These are phyloP conservation scores for Standfussiana lucernea DNA, from an alignment of 2,888 invertebrate genomes.

Conservation along the genomic window DNA sequence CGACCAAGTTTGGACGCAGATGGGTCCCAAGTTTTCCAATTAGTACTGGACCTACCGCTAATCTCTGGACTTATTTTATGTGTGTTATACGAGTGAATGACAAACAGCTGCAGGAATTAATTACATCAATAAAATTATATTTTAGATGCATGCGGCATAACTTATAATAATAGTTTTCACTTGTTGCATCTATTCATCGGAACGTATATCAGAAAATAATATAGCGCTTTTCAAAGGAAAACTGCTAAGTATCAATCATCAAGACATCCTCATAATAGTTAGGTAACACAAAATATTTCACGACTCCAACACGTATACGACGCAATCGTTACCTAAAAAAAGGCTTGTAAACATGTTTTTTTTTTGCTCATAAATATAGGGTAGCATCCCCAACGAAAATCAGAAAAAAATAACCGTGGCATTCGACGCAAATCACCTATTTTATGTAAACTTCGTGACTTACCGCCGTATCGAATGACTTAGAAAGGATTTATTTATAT, in stretches of 20 bases:
- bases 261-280: slow-evolving; percentile 75
- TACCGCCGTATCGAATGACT: slow-evolving; percentile 89
- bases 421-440: slow-evolving; percentile 89
- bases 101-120: slow-evolving; percentile 62
- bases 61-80: slow-evolving; percentile 66
- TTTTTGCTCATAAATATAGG: slow-evolving; percentile 79
- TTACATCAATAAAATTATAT: slow-evolving; percentile 58
- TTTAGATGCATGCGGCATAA: slow-evolving; percentile 15
- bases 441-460: slow-evolving; percentile 91
- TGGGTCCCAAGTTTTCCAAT: slow-evolving; percentile 79
- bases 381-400: slow-evolving; percentile 81
- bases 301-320: slow-evolving; percentile 73
- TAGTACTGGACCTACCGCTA: slow-evolving; percentile 71
- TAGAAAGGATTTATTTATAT: slow-evolving; percentile 89
- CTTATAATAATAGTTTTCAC: slow-evolving; percentile 31
- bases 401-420: slow-evolving; percentile 83
- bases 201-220: slow-evolving; percentile 12
- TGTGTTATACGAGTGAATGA: slow-evolving; percentile 53
- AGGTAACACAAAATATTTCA: slow-evolving; percentile 84
- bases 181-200: slow-evolving; percentile 15
- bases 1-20: slow-evolving; percentile 72
- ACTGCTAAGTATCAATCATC: slow-evolving; percentile 78
- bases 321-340: slow-evolving; percentile 73
- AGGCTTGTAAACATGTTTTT: slow-evolving; percentile 87
- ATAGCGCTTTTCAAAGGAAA: slow-evolving; percentile 26